These are phyloP conservation scores for Himalopsyche japonica DNA, from an alignment of 2,888 invertebrate species.

Conservation along the genomic window DNA sequence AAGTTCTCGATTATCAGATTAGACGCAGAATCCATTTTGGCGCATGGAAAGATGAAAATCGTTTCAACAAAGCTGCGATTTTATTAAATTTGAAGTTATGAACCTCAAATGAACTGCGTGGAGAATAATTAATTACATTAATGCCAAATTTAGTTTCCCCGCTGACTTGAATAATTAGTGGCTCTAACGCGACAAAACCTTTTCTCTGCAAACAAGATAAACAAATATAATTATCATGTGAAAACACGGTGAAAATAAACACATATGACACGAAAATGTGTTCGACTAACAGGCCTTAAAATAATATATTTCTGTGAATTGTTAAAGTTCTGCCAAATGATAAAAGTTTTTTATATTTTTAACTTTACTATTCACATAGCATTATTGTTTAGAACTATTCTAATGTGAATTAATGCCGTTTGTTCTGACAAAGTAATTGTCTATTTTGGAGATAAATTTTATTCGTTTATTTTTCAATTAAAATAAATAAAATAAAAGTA, in stretches of 20 bases:
- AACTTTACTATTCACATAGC: no score
- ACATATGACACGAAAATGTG: background rate
- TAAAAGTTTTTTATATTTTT: no score
- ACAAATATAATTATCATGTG: background rate
- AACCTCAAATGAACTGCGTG: background rate
- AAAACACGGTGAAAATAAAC: background rate
- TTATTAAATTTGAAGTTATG: background rate
- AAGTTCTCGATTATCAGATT: no score
- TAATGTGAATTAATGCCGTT: no score
- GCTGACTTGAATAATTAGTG: background rate
- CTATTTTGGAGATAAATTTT: no score
- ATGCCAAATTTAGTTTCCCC: background rate
- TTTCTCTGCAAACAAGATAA: background rate
- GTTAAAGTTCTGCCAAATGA: no score
- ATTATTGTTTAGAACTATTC: no score
- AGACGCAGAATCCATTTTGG: no score
- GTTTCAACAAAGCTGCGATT: background rate
- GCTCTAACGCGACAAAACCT: background rate
- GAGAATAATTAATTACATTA: background rate
- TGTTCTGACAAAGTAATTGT: no score
- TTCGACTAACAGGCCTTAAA: background rate
- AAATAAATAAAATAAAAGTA: no score
- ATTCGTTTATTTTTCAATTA: no score
- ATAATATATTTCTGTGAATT: background rate
- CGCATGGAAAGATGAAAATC: background rate